phyloP scores from a whole-genome alignment of 1,140 invertebrate genomes.

The Tetraneura akinire region DNA sequence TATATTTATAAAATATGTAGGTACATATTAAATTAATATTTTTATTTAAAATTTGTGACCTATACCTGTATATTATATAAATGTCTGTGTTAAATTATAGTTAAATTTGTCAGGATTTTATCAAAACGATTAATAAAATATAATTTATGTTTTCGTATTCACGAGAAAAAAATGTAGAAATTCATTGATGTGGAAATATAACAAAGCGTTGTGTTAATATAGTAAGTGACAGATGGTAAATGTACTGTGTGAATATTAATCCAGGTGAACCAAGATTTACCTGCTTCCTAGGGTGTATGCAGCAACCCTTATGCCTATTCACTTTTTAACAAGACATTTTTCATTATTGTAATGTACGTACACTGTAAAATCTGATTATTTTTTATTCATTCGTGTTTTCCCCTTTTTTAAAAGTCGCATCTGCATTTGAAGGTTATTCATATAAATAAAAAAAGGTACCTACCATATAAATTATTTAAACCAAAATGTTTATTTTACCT shows the following conservation, averaged over 20 bases:
- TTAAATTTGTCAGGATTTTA: conserved; percentile 1
- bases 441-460: too few species aligned
- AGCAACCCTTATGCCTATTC: conserved; percentile 29
- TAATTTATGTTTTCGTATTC: background rate
- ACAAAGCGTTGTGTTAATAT: conserved; percentile 28
- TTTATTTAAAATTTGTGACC: background rate
- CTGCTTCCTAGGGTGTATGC: conserved; percentile 22
- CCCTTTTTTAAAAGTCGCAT: conserved; percentile 14
- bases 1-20: background rate
- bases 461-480: background rate
- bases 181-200: background rate
- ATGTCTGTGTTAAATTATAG: background rate
- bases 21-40: background rate
- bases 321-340: conserved; percentile 32
- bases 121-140: background rate
- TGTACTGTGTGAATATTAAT: conserved; percentile 37
- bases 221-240: conserved; percentile 22
- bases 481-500: background rate
- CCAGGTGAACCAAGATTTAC: conserved; percentile 35
- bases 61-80: background rate
- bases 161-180: background rate
- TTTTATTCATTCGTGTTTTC: conserved; percentile 18
- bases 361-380: conserved; percentile 33
- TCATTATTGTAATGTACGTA: conserved; percentile 21
- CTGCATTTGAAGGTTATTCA: conserved; percentile 11